Evolutionary conservation across 2,888 invertebrate genomes (phyloP), one percentile per base, ranked within the genome.

Genomic region (Gibbula magus): DNA sequence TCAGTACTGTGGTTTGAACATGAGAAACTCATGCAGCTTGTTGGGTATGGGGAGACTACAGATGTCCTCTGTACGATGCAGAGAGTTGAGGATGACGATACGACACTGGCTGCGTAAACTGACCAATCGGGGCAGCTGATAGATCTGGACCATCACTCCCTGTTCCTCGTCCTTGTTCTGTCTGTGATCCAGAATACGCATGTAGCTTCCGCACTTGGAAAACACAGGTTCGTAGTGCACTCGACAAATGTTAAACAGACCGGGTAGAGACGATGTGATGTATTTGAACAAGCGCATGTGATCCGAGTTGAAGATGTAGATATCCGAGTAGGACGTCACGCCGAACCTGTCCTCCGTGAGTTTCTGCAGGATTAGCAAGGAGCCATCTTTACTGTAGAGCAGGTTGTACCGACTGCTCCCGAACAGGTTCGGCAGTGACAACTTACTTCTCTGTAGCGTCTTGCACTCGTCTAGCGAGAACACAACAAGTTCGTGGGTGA

Each of bases 141-240:
- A 86, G 29, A 86, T 78, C 22, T 81, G 75, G 35, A 86, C 82
- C 10, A 61, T 77, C 5, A 79, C 76, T n/a, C 74, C 77, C 22
- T 75, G 77, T 16, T 80, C 76, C 3, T 76, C 79, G 1, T 76
- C 79, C n/a, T 20, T 53, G 7, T 45, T 52, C 18, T 16, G 32
- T 70, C 81, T 82, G 67, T 85, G 82, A 22, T 85, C 81, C 20
- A 86, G 53, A 10, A 85, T 54, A 13, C 84, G 70, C 84, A 86
- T 86, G 67, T 78, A 84, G 61, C 83, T 85, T 75, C 84, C 82
- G 52, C 86, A 86, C 20, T 77, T 75, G 20, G 86, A 86, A 74
- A 86, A 86, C 73, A 81, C 76, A 0, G 84, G 83, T 25, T 84
- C 83, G n/a, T 85, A 86, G 81, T 83, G 85, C 18, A 77, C 51